These are phyloP conservation scores for Scolopax bukidnonensis DNA, from an alignment of 2,797 vertebrate genomes.

Conservation along the genomic window DNA sequence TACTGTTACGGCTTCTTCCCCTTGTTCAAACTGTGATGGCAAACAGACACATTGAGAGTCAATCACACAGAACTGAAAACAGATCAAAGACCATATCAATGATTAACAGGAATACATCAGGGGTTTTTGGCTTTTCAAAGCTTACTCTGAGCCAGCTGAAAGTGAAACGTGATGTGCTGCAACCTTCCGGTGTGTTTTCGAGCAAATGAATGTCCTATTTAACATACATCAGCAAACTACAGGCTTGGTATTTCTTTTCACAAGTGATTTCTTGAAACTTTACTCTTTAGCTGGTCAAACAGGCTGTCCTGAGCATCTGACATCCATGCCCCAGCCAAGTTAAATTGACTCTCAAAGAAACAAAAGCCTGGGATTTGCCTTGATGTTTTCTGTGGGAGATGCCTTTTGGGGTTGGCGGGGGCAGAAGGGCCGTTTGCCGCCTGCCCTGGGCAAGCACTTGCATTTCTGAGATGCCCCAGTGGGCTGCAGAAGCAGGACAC, in stretches of 20 bases:
- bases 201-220: not conserved
- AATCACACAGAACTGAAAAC: not conserved
- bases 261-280: not conserved
- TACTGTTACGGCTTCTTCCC: not conserved
- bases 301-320: not conserved
- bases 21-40: not conserved
- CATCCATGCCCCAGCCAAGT: not conserved
- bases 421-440: not conserved
- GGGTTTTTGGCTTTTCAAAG: not conserved
- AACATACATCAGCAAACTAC: not conserved
- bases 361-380: not conserved
- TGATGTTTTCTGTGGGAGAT: not conserved
- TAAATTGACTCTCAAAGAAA: slow-evolving; percentile 10
- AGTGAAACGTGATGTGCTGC: not conserved
- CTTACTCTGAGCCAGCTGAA: not conserved
- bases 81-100: slow-evolving; percentile 19
- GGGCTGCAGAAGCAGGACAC: not conserved
- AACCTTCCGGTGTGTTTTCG: slow-evolving; percentile 1
- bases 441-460: no score
- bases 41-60: not conserved
- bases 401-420: not conserved
- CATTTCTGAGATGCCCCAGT: not conserved
- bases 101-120: slow-evolving; percentile 45
- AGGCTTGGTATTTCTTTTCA: not conserved
- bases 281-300: not conserved